Percentiles rank a stretch among this genome's conserved stretches.
These are phyloP conservation scores for Colistium nudipinnis DNA, from an alignment of 2,113 vertebrate genomes.

Conservation along the genomic window DNA sequence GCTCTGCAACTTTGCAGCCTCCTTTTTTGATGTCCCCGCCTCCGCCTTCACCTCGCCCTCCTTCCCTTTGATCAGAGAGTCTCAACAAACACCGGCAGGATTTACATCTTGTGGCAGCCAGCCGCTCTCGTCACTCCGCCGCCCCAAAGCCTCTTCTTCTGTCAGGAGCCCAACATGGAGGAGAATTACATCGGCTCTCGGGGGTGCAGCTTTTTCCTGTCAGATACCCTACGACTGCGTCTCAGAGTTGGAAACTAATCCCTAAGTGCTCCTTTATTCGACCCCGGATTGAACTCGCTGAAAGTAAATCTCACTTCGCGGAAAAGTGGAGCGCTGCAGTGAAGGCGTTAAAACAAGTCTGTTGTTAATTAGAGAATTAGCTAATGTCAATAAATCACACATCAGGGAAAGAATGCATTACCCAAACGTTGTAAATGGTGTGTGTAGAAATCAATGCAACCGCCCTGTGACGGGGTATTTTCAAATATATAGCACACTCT, in stretches of 20 bases:
- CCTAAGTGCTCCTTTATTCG: constrained; percentile 64
- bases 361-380: constrained; percentile 21
- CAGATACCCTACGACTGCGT: constrained; percentile 48
- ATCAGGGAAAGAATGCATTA: constrained; percentile 35
- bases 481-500: not conserved
- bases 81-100: constrained; percentile 63
- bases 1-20: constrained; percentile 50
- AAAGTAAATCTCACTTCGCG: constrained; percentile 49
- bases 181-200: constrained; percentile 67
- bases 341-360: constrained; percentile 49
- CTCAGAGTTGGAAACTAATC: constrained; percentile 67
- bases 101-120: constrained; percentile 66
- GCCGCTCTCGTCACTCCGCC: constrained; percentile 69
- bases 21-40: constrained; percentile 14
- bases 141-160: constrained; percentile 55
- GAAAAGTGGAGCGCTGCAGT: constrained; percentile 42
- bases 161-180: constrained; percentile 56
- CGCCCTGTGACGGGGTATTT: constrained; percentile 6
- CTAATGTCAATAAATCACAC: constrained; percentile 40
- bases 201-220: constrained; percentile 58
- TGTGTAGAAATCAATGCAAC: constrained; percentile 8
- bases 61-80: constrained; percentile 67
- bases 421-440: constrained; percentile 17
- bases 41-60: constrained; percentile 33
- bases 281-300: constrained; percentile 56